Evolutionary conservation across 2,888 invertebrate species (phyloP).

Genomic region (Hirtodrosophila confusa): DNA sequence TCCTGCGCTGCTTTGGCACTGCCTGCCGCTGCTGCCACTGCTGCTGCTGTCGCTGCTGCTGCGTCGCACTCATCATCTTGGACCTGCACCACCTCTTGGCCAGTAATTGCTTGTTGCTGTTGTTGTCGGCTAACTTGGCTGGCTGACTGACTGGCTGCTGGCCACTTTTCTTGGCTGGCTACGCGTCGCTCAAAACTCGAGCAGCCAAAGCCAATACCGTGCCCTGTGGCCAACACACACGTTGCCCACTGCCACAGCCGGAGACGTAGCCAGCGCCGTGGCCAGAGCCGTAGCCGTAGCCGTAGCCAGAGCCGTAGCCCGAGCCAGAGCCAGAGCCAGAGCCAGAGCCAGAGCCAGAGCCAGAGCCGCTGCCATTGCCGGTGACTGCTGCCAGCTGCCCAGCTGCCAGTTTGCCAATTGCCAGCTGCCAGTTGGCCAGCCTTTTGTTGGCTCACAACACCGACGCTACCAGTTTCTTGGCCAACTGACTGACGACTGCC

Average conservation of each 20-base stretch:
- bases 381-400: slow-evolving; percentile 61
- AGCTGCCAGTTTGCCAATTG: slow-evolving; percentile 63
- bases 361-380: slow-evolving; percentile 35
- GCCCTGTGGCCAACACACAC: slow-evolving; percentile 1
- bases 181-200: slow-evolving; percentile 73
- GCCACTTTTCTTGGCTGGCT: slow-evolving; percentile 79
- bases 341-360: too few species aligned
- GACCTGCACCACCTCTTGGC: slow-evolving; percentile 69
- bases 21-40: not conserved
- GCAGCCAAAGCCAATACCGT: slow-evolving; percentile 47
- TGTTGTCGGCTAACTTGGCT: slow-evolving; percentile 68
- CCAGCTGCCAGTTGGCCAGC: slow-evolving; percentile 56
- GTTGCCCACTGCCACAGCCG: too few species aligned
- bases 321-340: too few species aligned
- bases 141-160: slow-evolving; percentile 67
- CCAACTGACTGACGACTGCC: slow-evolving; percentile 83
- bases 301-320: too few species aligned
- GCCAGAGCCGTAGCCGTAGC: too few species aligned
- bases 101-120: slow-evolving; percentile 43
- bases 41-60: slow-evolving; percentile 10
- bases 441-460: slow-evolving; percentile 79
- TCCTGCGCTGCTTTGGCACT: slow-evolving; percentile 36
- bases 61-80: slow-evolving; percentile 49
- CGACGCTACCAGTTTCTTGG: slow-evolving; percentile 82
- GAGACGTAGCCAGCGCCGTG: too few species aligned